Percentiles rank a stretch among this genome's conserved stretches.
These are phyloP conservation scores for Strix aluco DNA, from an alignment of 2,113 vertebrate genomes.

Conservation along the genomic window DNA sequence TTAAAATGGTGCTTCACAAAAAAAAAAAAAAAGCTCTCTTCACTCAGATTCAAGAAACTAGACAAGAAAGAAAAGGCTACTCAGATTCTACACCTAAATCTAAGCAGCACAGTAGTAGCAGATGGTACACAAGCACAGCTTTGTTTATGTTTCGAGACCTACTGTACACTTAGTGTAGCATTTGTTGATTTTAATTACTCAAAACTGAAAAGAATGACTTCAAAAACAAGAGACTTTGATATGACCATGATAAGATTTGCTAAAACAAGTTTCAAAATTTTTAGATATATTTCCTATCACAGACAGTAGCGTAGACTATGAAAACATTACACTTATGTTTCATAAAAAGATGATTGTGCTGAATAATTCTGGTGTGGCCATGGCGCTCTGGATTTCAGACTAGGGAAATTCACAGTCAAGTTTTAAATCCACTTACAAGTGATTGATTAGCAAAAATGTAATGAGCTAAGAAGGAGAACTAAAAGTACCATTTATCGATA, in stretches of 20 bases:
- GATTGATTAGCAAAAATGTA: slow-evolving; percentile 41
- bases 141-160: slow-evolving; percentile 74
- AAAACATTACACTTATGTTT: slow-evolving; percentile 63
- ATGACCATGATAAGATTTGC: slow-evolving; percentile 68
- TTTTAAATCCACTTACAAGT: slow-evolving; percentile 28
- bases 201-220: slow-evolving; percentile 72
- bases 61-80: slow-evolving; percentile 57
- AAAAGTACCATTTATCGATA: slow-evolving; percentile 40
- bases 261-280: slow-evolving; percentile 70
- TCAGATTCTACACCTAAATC: slow-evolving; percentile 67
- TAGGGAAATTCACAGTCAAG: background rate
- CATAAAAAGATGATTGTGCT: slow-evolving; percentile 55
- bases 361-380: slow-evolving; percentile 57
- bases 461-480: slow-evolving; percentile 26
- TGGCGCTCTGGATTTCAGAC: slow-evolving; percentile 6
- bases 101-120: slow-evolving; percentile 65
- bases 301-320: slow-evolving; percentile 49
- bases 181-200: slow-evolving; percentile 75
- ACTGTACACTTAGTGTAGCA: slow-evolving; percentile 71
- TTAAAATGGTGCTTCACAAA: background rate
- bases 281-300: slow-evolving; percentile 66
- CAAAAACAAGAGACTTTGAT: slow-evolving; percentile 71
- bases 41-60: background rate
- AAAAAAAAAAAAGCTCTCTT: background rate
- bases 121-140: slow-evolving; percentile 71